Evolutionary conservation across 2,888 invertebrate genomes (phyloP).

Genomic region (Aleiodes testaceus): DNA sequence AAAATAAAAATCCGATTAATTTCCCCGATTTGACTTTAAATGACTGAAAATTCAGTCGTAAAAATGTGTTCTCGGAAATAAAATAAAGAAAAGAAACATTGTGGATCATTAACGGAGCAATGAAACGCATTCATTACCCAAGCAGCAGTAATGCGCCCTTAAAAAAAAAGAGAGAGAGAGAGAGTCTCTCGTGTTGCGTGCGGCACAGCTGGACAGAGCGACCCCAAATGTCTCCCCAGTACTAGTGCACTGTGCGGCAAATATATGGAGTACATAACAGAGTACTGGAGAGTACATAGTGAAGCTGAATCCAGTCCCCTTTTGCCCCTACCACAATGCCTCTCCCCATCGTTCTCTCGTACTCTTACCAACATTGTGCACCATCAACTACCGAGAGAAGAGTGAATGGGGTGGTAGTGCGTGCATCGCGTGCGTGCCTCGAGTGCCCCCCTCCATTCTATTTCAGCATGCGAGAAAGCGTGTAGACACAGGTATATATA

Average conservation of each 20-base stretch:
- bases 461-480: constrained; percentile 2
- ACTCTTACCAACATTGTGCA: too few relatives aligned
- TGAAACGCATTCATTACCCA: constrained; percentile 66
- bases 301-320: not conserved
- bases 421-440: constrained; percentile 32
- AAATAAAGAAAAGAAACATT: not conserved
- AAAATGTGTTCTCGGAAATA: too few relatives aligned
- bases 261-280: constrained; percentile 27
- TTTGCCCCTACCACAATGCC: too few relatives aligned
- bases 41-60: too few relatives aligned
- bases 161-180: constrained; percentile 14
- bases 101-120: constrained; percentile 61
- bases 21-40: too few relatives aligned
- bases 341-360: too few relatives aligned
- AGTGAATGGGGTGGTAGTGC: constrained; percentile 21
- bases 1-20: too few relatives aligned
- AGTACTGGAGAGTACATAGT: constrained; percentile 2
- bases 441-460: constrained; percentile 8
- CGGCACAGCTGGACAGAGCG: constrained; percentile 31
- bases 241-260: constrained; percentile 20
- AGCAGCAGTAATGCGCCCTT: constrained; percentile 48
- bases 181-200: constrained; percentile 36
- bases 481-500: constrained; percentile 25
- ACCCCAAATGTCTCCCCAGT: constrained; percentile 9
- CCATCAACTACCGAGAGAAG: constrained; percentile 9